phyloP scores from a whole-genome alignment of 2,113 vertebrate species.

The Bagarius yarrelli region DNA sequence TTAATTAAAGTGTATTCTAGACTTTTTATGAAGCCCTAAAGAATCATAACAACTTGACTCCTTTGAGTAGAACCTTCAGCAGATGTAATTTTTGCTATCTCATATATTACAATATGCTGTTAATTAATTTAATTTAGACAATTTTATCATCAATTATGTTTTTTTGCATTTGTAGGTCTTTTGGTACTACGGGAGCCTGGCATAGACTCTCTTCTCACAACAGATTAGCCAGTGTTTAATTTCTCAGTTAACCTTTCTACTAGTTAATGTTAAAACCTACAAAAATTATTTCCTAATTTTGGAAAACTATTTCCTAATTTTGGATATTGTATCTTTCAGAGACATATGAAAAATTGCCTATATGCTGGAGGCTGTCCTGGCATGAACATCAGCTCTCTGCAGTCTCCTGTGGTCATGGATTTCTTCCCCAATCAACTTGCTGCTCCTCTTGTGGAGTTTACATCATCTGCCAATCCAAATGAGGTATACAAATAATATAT shows the following conservation, averaged over 20 bases:
- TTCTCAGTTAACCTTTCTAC: background rate
- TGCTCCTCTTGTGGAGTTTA: constrained; percentile 81
- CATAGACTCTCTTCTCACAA: background rate
- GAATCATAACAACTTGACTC: too few relatives aligned
- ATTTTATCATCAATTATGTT: too few relatives aligned
- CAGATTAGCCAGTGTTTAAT: background rate
- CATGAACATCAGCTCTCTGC: constrained; percentile 80
- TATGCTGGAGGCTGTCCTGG: constrained; percentile 70
- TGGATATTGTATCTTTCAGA: constrained; percentile 70
- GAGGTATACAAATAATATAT: constrained; percentile 36
- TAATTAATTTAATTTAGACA: background rate
- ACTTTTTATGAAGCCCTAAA: too few relatives aligned
- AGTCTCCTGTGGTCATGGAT: constrained; percentile 81
- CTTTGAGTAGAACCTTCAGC: background rate
- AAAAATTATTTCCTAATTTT: too few relatives aligned
- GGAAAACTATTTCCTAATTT: background rate
- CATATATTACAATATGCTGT: background rate
- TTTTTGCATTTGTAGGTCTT: background rate
- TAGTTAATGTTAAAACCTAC: too few relatives aligned
- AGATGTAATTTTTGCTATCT: background rate
- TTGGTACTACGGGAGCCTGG: background rate
- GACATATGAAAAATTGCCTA: constrained; percentile 77
- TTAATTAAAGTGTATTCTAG: too few relatives aligned
- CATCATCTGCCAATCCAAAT: constrained; percentile 25
- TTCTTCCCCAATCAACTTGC: constrained; percentile 91